These are phyloP conservation scores for Chiroxiphia lanceolata DNA, from an alignment of 2,797 vertebrate species.

Conservation along the genomic window DNA sequence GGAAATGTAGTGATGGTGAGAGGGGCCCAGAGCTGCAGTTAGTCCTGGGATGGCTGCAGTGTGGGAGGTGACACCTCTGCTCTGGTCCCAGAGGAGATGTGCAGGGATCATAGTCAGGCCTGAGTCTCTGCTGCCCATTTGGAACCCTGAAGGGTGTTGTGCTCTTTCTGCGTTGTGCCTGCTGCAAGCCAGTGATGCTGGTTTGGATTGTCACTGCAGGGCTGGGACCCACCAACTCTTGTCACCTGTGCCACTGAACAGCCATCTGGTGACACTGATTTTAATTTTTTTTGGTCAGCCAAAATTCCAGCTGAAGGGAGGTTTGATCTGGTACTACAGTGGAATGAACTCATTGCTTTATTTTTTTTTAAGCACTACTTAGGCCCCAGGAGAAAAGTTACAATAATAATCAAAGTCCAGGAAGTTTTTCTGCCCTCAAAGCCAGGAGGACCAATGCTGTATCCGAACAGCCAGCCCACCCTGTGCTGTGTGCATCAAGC, in stretches of 20 bases:
- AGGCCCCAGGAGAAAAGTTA: neutral
- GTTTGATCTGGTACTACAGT: neutral
- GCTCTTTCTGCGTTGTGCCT: neutral
- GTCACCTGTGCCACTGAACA: neutral
- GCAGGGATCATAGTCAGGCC: neutral
- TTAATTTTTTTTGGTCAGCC: neutral
- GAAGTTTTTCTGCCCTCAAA: slow-evolving; percentile 2
- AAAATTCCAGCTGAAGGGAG: neutral
- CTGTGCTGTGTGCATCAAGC: neutral
- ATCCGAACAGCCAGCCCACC: neutral
- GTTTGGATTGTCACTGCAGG: neutral
- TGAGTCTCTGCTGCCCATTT: neutral
- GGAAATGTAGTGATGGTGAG: neutral
- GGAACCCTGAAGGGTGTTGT: neutral
- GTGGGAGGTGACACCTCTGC: neutral
- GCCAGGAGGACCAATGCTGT: neutral
- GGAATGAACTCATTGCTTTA: neutral
- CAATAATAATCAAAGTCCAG: neutral
- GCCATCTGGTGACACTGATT: neutral
- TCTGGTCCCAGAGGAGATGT: fast-evolving
- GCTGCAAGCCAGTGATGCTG: neutral
- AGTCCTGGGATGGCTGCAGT: neutral
- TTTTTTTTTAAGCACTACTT: neutral
- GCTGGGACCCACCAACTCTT: neutral
- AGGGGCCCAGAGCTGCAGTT: neutral